Percentiles rank a stretch among this genome's conserved stretches.
Evolutionary conservation across 2,797 vertebrate species (phyloP).

Genomic region (Spheniscus humboldti): DNA sequence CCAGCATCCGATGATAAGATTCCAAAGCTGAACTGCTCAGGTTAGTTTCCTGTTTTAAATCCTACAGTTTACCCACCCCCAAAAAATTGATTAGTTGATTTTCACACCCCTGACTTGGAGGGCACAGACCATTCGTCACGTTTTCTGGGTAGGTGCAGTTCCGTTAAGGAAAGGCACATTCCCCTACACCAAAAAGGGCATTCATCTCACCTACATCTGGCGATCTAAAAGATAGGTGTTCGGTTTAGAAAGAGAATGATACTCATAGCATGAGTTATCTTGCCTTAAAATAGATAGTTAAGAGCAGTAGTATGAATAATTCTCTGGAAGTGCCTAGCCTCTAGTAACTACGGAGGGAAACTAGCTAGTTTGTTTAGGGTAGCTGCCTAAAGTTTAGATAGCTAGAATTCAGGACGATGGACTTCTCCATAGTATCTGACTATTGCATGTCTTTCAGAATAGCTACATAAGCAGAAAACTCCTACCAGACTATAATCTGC

Average conservation of each 20-base stretch:
- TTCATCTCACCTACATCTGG: background rate
- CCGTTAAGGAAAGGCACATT: background rate
- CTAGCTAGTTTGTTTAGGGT: background rate
- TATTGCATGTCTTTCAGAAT: background rate
- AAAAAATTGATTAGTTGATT: background rate
- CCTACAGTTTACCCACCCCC: background rate
- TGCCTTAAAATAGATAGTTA: background rate
- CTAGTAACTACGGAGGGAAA: background rate
- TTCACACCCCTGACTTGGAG: background rate
- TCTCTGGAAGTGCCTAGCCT: background rate
- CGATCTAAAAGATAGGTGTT: background rate
- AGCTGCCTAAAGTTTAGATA: background rate
- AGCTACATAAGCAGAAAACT: background rate
- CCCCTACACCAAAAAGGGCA: background rate
- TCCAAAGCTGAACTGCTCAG: background rate
- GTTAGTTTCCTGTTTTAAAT: background rate
- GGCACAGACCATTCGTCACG: background rate
- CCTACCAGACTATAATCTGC: background rate
- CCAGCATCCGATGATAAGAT: background rate
- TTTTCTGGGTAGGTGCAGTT: background rate
- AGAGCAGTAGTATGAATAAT: background rate
- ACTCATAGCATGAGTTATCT: background rate
- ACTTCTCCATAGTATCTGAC: background rate
- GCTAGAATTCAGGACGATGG: fast-evolving
- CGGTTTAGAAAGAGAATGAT: background rate